A percentile compares a stretch with the other conserved stretches of the same genome.
phyloP scores from a whole-genome alignment of 1,140 invertebrate species.

The Calephelis nemesis region DNA sequence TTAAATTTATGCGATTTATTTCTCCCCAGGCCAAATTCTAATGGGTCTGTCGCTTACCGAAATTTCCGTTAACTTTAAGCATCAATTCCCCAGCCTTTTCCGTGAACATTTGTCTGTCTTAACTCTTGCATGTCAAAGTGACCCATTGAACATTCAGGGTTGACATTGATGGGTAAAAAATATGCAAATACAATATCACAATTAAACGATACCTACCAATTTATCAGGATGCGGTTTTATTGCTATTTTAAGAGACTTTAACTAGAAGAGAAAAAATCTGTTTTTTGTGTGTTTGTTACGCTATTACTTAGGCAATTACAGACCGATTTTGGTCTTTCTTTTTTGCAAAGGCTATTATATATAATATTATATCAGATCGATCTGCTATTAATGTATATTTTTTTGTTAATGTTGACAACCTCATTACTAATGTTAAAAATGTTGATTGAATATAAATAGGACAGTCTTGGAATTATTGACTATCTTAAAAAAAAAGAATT shows the following conservation, averaged over 20 bases:
- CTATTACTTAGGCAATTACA: no score
- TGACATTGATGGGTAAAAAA: conserved; percentile 29
- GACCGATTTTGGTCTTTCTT: no score
- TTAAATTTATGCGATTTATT: conserved; percentile 5
- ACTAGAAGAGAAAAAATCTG: no score
- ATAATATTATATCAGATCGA: no score
- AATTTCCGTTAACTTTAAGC: conserved; percentile 37
- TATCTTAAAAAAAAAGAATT: no score
- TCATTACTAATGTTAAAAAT: no score
- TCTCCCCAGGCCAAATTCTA: not conserved
- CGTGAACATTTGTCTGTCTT: conserved; percentile 55
- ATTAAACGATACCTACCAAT: conserved; percentile 30
- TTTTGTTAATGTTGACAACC: no score
- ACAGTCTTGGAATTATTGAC: no score
- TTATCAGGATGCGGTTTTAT: not conserved
- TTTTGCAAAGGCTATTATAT: no score
- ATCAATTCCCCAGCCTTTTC: conserved; percentile 46
- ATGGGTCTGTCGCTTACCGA: conserved; percentile 5
- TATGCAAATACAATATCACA: conserved; percentile 1
- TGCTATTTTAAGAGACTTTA: not conserved
- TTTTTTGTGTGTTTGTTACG: no score
- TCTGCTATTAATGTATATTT: no score
- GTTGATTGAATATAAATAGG: no score
- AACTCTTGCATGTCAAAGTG: conserved; percentile 49
- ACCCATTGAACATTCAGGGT: conserved; percentile 45